phyloP scores from a whole-genome alignment of 2,113 vertebrate species.

The Illadopsis cleaveri region DNA sequence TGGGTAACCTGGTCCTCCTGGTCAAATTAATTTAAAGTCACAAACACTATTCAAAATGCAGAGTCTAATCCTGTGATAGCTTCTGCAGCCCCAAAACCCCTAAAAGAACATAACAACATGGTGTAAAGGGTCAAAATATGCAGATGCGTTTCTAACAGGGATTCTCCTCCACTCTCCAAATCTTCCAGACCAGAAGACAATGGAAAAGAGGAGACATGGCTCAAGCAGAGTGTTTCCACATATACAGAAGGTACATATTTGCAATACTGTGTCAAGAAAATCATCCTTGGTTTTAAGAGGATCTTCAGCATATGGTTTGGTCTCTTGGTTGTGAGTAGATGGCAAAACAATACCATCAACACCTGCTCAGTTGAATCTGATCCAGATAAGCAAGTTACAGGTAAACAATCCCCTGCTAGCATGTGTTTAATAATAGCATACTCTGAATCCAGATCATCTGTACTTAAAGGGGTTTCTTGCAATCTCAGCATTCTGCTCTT shows the following conservation, averaged over 20 bases:
- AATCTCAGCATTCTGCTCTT: neutral
- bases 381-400: neutral
- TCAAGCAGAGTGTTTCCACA: neutral
- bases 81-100: neutral
- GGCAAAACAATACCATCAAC: neutral
- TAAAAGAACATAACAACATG: neutral
- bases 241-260: neutral
- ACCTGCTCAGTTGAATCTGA: neutral
- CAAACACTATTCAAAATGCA: neutral
- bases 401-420: neutral
- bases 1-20: neutral
- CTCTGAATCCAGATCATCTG: neutral
- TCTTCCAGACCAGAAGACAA: neutral
- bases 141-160: neutral
- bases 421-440: neutral
- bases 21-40: neutral
- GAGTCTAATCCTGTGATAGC: neutral
- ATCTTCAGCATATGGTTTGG: neutral
- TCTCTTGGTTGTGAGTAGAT: neutral
- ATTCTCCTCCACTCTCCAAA: neutral
- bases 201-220: neutral
- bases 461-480: neutral
- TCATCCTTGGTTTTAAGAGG: neutral
- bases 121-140: neutral
- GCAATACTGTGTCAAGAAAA: neutral